Evolutionary conservation across 2,888 invertebrate species (phyloP).

Genomic region (Tipula helvola): DNA sequence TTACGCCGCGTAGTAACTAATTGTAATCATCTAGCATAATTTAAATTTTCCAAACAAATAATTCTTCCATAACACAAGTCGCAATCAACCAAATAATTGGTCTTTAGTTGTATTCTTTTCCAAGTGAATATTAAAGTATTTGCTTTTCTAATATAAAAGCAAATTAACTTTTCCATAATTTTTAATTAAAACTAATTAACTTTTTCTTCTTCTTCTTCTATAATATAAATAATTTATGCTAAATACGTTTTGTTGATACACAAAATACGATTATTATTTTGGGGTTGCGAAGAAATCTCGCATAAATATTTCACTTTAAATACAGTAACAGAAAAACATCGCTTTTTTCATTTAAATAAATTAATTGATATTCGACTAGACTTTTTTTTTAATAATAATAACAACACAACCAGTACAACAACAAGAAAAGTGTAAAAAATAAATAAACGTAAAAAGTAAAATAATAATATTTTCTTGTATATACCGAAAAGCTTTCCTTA

Average conservation of each 20-base stretch:
- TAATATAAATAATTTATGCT: neutral
- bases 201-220: neutral
- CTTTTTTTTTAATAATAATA: neutral
- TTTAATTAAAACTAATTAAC: slow-evolving; percentile 4
- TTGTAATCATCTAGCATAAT: neutral
- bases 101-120: neutral
- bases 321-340: neutral
- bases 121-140: neutral
- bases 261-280: neutral
- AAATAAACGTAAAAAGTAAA: neutral
- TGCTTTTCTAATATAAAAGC: neutral
- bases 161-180: slow-evolving; percentile 4
- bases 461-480: neutral
- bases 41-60: neutral
- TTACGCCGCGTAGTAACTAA: neutral
- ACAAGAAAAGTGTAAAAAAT: neutral
- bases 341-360: neutral
- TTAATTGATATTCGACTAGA: neutral
- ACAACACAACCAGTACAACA: neutral
- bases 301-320: neutral
- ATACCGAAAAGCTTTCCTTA: neutral
- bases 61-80: neutral
- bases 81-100: neutral
- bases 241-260: neutral
- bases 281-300: neutral